Base-by-base conservation (phyloP, 2,113 vertebrate genomes). In the Cinclus mexicanus region DNA sequence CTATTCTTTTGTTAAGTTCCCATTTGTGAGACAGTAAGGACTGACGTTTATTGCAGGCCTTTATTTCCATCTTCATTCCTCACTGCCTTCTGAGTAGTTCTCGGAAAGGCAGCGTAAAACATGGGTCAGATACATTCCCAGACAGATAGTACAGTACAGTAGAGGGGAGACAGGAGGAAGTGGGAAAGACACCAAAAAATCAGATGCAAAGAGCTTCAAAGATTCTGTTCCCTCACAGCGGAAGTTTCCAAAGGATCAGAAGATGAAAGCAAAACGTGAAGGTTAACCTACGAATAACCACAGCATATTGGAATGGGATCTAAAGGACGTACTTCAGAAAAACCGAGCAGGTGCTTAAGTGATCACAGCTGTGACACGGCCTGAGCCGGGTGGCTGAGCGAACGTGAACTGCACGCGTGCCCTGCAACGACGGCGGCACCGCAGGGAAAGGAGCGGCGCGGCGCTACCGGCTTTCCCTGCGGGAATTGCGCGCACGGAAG, bases 391-490 rank as follows among this genome's bases (percentile, higher is more conserved):
- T 37, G 69, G 20, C 2, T 1, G 28, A 26, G 16, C 1, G 25
- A 26, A 26, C 6, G 12, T 0, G 19, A 10, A 4, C 28, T 7
- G 4, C 4, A 2, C n/a, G 2, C 1, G 31, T 3, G 0, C 3
- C 5, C 9, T 1, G 1, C 59, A 26, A 6, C 29, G 14, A 0
- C 28, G 4, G 26, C 11, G 0, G 7, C 24, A 14, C 1, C 3
- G 2, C 19, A 2, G 8, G 3, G 10, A 1, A 5, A 0, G 14
- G 3, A 12, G 35, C 2, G 7, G 1, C 0, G 42, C 19, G 0
- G 3, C 0, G 37, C 7, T 5, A 1, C 3, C 7, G 12, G 9
- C 0, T 3, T 2, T 53, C 28, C 74, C 49, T 0, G 41, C 3
- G 65, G 29, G 19, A 2, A 4, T 1, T 0, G 47, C 74, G n/a